Evolutionary conservation across 2,797 vertebrate species (phyloP), one percentile per base, ranked within the genome.

Genomic region (Xiphophorus birchmanni): DNA sequence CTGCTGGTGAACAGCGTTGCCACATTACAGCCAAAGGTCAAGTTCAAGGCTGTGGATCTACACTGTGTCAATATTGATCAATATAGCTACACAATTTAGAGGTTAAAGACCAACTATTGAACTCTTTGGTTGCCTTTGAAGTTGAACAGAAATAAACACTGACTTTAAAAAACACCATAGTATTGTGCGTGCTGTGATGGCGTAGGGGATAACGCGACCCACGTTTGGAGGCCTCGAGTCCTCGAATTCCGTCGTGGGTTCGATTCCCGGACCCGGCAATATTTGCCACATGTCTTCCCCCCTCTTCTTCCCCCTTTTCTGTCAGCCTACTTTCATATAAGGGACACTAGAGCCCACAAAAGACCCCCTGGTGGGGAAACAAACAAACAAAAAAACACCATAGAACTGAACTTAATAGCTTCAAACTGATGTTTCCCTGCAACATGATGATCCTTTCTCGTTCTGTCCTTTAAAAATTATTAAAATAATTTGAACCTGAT

Each of bases 21-120:
- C 54, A 75, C 79, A 76, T 3, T 21, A 37, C 26, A 76, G 48
- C 40, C 45, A 75, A 77, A 82, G 67, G 67, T 65, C 74, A 69
- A 76, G 75, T 29, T 26, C 77, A 40, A 52, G 63, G 81, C 23
- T 18, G 67, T n/a, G 8, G 47, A 29, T 32, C 42, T 63, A 40
- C 23, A 23, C 18, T 47, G 71, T 37, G 32, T 78, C 67, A 78
- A 73, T 74, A 76, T 48, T 60, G 48, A 56, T 13, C 47, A 52
- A 58, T 32, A 44, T 7, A 54, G 58, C 63, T 71, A 75, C 50
- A 58, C 21, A 74, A 69, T 26, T 76, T 72, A n/a, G 75, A 58
- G 67, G 50, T 45, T 17, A 42, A 75, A 75, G 69, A 72, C 26
- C n/a, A 29, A 45, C 26, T 47, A 29, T 45, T 47, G 69, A 45